Base-by-base conservation (phyloP, 35 echinoderm and acorn worm genomes). In the Ophiothrix spiculata region DNA sequence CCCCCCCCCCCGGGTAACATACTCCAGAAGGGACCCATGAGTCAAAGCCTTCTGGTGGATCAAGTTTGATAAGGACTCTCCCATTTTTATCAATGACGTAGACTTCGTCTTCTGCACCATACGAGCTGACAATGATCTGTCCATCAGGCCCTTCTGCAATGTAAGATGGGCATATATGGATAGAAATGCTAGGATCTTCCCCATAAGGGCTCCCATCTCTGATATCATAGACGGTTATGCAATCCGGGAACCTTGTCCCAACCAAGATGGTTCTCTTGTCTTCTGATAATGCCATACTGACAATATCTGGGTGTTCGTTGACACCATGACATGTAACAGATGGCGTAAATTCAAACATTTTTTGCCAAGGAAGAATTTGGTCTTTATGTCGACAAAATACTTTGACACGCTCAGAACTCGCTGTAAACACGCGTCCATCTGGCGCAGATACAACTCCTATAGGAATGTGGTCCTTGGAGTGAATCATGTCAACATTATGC, bases 91-190 rank as follows among this genome's bases (percentile, higher is more conserved):
- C 60, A 69, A 69, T 10, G 29, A 69, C 29, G 25, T 69, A 28
- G 1, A 69, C 60, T 69, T 6, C 23, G 2, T 69, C 25, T 69
- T 69, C 60, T 2, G 29, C 60, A 69, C 60, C 60, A 25, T 15
- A 69, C 10, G 60, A 69, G 60, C 60, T 69, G 8, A 69, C 60
- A 69, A 69, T n/a, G 60, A 69, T 69, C 29, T 69, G 60, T 69
- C 25, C 60, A 69, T 1, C 17, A 25, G 60, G 60, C 17, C 60
- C 60, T 4, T 28, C 17, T 69, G 60, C 60, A 69, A 69, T 69
- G 23, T 69, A 69, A 15, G 60, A 69, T 4, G 60, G 60, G 29
- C 60, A 69, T 15, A 69, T 69, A 69, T 69, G 3, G 25, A 69
- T 69, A 15, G 60, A 15, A 25, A 15, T 69, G 60, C 60, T 12